Evolutionary conservation across 2,888 invertebrate species (phyloP), one percentile per base, ranked within the genome.

Genomic region (Stenotaenia linearis): DNA sequence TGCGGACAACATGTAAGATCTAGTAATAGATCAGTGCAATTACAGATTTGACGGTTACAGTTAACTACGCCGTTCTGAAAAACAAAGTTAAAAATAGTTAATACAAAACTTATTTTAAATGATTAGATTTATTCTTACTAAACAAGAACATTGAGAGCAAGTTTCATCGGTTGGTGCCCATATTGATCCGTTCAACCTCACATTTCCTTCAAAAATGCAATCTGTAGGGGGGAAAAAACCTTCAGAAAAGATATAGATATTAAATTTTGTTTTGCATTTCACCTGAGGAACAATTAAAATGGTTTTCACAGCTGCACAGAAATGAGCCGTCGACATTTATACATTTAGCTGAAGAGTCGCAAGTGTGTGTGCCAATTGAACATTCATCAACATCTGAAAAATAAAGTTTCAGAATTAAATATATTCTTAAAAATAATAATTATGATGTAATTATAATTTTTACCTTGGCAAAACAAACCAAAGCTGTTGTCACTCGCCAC

Each of bases 381-480:
- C 96, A 95, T 87, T 95, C 95, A 86, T 95, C 91, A 80, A 94
- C 90, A 88, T 95, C 95, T 93, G 86, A 21, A 89, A 88, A 35
- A 50, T 28, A 79, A 80, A 56, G 9, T 12, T 25, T 40, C 45
- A 40, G 10, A 35, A 12, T 18, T 18, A 6, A 56, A 56, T 12
- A 3, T 69, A 69, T 69, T 69, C 2, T 69, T 69, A 25, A n/a
- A n/a, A n/a, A n/a, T 12, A 12, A 40, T 40, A 12, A 40, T 32
- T 15, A 40, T 69, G 2, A 3, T 18, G 2, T 15, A 18, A 25
- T 25, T 37, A 18, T 12, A 37, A 21, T 15, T 79, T 75, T 78
- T 82, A 86, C 87, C 86, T 89, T 83, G 80, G 82, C 86, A 87
- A 9, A 85, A 84, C 61, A 83, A 82, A 56, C 85, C 86, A 79